Evolutionary conservation across 1,140 invertebrate species (phyloP).

Genomic region (Camponotus vicinus): DNA sequence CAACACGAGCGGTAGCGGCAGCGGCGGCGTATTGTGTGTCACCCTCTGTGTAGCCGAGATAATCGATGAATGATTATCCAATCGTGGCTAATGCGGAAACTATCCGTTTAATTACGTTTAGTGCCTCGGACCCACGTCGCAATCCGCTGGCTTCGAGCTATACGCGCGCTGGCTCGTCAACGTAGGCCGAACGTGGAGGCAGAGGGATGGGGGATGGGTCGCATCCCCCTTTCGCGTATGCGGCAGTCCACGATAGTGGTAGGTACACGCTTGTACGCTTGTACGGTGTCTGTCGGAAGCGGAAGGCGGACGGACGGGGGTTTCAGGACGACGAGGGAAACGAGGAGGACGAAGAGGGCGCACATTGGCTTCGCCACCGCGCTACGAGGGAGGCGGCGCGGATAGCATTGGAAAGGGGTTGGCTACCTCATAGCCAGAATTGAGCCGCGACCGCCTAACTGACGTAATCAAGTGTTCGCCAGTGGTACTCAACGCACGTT

Average conservation of each 20-base stretch:
- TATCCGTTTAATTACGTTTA: constrained; percentile 86
- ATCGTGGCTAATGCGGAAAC: constrained; percentile 86
- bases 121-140: constrained; percentile 79
- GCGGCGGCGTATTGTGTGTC: constrained; percentile 68
- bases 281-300: constrained; percentile 60
- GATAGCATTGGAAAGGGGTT: constrained; percentile 69
- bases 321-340: constrained; percentile 8
- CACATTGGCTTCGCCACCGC: constrained; percentile 77
- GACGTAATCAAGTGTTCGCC: constrained; percentile 82
- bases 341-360: constrained; percentile 36
- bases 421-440: constrained; percentile 78
- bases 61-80: constrained; percentile 86
- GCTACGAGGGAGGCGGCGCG: constrained; percentile 56
- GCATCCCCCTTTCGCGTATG: constrained; percentile 44
- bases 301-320: constrained; percentile 31
- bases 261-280: constrained; percentile 61
- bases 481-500: constrained; percentile 65
- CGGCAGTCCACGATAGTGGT: constrained; percentile 57
- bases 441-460: constrained; percentile 82
- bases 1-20: constrained; percentile 15
- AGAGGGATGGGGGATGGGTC: constrained; percentile 3
- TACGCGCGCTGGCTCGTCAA: constrained; percentile 65
- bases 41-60: constrained; percentile 75
- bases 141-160: constrained; percentile 78
- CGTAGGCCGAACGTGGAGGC: constrained; percentile 50